Percentiles rank a stretch among this genome's conserved stretches.
Evolutionary conservation across 1,140 invertebrate genomes (phyloP).

Genomic region (Diuraphis noxia): DNA sequence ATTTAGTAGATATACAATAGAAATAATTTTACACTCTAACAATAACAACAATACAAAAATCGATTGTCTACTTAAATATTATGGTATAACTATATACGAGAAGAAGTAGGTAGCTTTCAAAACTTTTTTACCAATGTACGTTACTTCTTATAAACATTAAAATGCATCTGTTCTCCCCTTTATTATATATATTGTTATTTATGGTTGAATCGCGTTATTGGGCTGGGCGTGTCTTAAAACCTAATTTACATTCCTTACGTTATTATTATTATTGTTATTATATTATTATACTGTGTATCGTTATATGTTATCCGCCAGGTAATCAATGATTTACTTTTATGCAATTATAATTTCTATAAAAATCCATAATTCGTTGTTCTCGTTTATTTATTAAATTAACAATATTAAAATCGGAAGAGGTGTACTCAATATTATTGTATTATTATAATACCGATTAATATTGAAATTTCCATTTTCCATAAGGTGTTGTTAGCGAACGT

Average conservation of each 20-base stretch:
- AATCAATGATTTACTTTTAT: neutral
- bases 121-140: neutral
- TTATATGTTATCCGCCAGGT: neutral
- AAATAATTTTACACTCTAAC: neutral
- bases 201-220: slow-evolving; percentile 35
- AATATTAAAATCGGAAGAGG: neutral
- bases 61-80: neutral
- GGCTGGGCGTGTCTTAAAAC: slow-evolving; percentile 24
- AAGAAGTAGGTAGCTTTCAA: neutral
- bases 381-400: neutral
- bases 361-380: neutral
- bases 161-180: neutral
- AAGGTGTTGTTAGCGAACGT: neutral
- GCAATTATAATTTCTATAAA: neutral
- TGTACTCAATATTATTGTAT: neutral
- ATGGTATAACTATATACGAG: neutral
- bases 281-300: neutral
- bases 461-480: neutral
- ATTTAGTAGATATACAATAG: neutral
- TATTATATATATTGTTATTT: slow-evolving; percentile 18
- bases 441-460: neutral
- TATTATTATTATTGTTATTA: slow-evolving; percentile 14
- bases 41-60: neutral
- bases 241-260: slow-evolving; percentile 16
- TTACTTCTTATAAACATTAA: slow-evolving; percentile 8